Evolutionary conservation across 2,797 vertebrate genomes (phyloP).

Genomic region (Eutrigla gurnardus): DNA sequence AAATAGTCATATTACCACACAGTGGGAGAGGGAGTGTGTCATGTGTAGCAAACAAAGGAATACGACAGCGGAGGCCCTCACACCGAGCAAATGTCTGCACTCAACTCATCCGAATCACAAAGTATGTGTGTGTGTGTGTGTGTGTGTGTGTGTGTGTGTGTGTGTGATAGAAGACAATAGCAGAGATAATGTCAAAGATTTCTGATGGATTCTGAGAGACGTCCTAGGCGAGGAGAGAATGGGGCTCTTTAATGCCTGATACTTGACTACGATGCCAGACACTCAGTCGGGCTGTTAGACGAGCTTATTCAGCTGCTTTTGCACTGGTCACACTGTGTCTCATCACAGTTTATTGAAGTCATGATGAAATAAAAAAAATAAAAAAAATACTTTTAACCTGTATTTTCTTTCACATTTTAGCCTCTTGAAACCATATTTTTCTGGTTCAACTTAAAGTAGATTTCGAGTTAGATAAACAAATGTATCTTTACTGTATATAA

Average conservation of each 20-base stretch:
- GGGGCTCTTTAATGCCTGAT: conserved; percentile 35
- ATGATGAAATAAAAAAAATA: background rate
- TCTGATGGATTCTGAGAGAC: conserved; percentile 51
- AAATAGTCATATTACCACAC: conserved; percentile 87
- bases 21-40: conserved; percentile 81
- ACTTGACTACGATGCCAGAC: conserved; percentile 35
- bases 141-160: background rate
- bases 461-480: background rate
- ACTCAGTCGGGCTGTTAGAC: conserved; percentile 31
- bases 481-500: background rate
- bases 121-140: conserved; percentile 16
- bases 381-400: background rate
- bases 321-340: conserved; percentile 6
- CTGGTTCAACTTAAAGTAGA: background rate
- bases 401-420: background rate
- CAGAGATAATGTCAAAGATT: conserved; percentile 69
- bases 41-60: conserved; percentile 82
- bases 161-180: conserved; percentile 43
- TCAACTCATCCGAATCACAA: conserved; percentile 73
- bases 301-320: conserved; percentile 34
- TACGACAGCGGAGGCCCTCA: conserved; percentile 70
- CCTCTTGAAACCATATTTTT: background rate
- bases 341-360: conserved; percentile 16
- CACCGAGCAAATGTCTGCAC: conserved; percentile 78
- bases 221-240: conserved; percentile 36